These are phyloP conservation scores for Melospiza melodia DNA, from an alignment of 2,113 vertebrate genomes.

Conservation along the genomic window DNA sequence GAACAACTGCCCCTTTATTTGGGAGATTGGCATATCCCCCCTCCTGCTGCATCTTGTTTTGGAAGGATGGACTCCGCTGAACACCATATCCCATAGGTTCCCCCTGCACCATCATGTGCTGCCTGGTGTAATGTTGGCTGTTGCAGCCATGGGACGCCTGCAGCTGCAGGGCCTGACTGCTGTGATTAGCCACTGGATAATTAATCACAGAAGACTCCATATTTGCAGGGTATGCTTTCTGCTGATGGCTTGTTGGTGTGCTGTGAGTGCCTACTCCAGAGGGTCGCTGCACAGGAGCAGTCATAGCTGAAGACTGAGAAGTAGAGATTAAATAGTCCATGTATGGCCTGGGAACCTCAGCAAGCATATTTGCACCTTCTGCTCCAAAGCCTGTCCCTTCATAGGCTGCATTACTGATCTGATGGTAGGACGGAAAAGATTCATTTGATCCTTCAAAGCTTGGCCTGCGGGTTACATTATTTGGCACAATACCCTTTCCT, in stretches of 20 bases:
- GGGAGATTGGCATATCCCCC: constrained; percentile 83
- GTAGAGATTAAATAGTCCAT: constrained; percentile 88
- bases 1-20: constrained; percentile 82
- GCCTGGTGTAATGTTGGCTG: constrained; percentile 82
- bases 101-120: constrained; percentile 83
- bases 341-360: constrained; percentile 85
- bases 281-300: constrained; percentile 81
- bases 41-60: constrained; percentile 88
- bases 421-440: constrained; percentile 86
- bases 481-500: constrained; percentile 87
- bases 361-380: constrained; percentile 76
- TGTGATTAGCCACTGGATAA: constrained; percentile 81
- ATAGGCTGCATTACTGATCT: constrained; percentile 82
- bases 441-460: constrained; percentile 85
- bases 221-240: constrained; percentile 82
- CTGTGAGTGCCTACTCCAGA: constrained; percentile 79
- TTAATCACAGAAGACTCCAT: constrained; percentile 85
- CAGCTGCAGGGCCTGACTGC: constrained; percentile 79
- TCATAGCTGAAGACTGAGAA: constrained; percentile 80
- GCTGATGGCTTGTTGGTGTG: constrained; percentile 71
- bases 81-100: constrained; percentile 86
- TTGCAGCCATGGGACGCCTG: constrained; percentile 76
- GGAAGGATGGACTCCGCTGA: constrained; percentile 93
- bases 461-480: constrained; percentile 83
- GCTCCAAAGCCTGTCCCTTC: constrained; percentile 83